phyloP scores from a whole-genome alignment of 2,113 vertebrate genomes.

The Tapirus terrestris region DNA sequence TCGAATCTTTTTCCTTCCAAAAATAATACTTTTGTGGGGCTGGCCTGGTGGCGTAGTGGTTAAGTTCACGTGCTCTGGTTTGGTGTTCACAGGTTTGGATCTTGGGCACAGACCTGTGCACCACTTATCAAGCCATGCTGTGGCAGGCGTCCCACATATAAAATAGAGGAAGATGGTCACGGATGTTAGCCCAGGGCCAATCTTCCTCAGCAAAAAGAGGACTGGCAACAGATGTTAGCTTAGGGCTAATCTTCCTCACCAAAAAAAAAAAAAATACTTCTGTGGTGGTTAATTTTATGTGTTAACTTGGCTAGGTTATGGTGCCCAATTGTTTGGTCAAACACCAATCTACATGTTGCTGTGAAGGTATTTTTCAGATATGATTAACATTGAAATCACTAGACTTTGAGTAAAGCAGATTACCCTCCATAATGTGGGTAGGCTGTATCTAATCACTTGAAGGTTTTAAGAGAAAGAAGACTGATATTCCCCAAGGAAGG shows the following conservation, averaged over 20 bases:
- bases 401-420: constrained; percentile 1
- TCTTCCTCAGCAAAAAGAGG: too few species aligned
- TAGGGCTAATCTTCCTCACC: too few species aligned
- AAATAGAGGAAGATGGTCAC: too few species aligned
- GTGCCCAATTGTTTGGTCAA: not conserved
- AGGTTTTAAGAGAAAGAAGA: not conserved
- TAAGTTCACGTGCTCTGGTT: too few species aligned
- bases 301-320: not conserved
- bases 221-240: too few species aligned
- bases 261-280: not conserved
- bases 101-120: too few species aligned
- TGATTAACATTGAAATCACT: not conserved
- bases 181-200: too few species aligned
- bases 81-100: too few species aligned
- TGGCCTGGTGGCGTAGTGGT: too few species aligned
- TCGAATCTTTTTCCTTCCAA: constrained; percentile 14
- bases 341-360: not conserved
- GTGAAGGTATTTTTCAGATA: not conserved
- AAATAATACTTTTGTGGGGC: not conserved
- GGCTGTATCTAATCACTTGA: not conserved
- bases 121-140: too few species aligned
- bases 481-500: not conserved
- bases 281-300: not conserved
- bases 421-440: not conserved
- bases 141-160: too few species aligned